Base-by-base conservation (phyloP, 2,888 invertebrate genomes). In the Ophion obscuratus region DNA sequence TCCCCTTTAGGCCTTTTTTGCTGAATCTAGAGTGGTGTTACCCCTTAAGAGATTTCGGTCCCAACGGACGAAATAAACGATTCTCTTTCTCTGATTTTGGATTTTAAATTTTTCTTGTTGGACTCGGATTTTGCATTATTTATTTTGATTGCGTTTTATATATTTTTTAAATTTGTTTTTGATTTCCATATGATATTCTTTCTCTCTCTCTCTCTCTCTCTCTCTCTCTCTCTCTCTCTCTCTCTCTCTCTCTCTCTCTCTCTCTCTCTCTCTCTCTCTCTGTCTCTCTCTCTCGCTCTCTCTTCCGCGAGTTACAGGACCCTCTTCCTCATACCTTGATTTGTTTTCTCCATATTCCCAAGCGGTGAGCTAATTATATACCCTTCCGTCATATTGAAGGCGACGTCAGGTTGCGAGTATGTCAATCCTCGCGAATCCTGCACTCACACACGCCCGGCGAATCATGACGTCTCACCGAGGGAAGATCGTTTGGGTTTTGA, bases 331-430 rank as follows among this genome's bases (percentile, higher is more conserved):
- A 24, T 84, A 14, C 66, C 67, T 20, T 10, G 27, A 74, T 17
- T 66, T n/a, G 64, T 44, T 75, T 57, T 75, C 47, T 44, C 5
- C 67, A 53, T 70, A 20, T 57, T 66, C 17, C 47, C 62, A 27
- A 67, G 71, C 74, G 81, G 74, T 53, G 68, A 75, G 81, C 78
- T 86, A 86, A 83, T 86, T 81, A 83, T 14, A 53, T 83, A 86
- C 74, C 77, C 81, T 77, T 64, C 74, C 83, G 81, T 81, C 83
- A 81, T 53, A 53, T 86, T 81, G 78, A 86, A 76, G 68, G 74
- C 53, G 81, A 83, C 78, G 83, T 81, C 66, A 77, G 77, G 57
- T 68, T 61, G 17, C 14, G 83, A 78, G 83, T 81, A 66, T 70
- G 86, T 86, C 83, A 86, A 81, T 86, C 82, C 66, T 73, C 68